Percentiles rank a stretch among this genome's conserved stretches.
Conservation (phyloP, 2,888 invertebrate species). For the Agrypnus murinus region DNA sequence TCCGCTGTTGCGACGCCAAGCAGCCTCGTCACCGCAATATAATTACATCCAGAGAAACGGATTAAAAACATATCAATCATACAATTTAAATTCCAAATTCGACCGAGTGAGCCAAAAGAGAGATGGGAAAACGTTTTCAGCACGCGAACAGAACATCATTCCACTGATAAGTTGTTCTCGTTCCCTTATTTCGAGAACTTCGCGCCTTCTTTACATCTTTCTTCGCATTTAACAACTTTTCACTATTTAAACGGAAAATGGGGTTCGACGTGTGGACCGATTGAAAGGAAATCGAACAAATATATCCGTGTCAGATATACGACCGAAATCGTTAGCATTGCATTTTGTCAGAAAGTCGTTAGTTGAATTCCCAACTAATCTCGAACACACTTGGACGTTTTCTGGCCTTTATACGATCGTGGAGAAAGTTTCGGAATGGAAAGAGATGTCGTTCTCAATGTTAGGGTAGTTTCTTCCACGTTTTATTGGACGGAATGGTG, state of each 20-base stretch:
- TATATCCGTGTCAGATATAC: constrained; percentile 47
- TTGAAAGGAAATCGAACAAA: constrained; percentile 37
- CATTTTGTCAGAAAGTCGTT: constrained; percentile 53
- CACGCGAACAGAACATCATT: constrained; percentile 21
- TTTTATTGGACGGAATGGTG: constrained; percentile 33
- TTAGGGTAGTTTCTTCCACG: constrained; percentile 25
- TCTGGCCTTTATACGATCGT: background rate
- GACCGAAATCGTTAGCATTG: constrained; percentile 51
- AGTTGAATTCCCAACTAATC: constrained; percentile 41
- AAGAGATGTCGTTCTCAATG: constrained; percentile 26
- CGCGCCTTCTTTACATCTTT: constrained; percentile 19
- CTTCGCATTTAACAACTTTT: background rate
- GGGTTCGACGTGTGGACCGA: constrained; percentile 15
- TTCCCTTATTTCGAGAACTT: constrained; percentile 11
- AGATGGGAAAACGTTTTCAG: no score
- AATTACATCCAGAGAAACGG: constrained; percentile 29
- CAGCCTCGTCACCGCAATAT: constrained; percentile 19
- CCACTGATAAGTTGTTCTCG: constrained; percentile 26
- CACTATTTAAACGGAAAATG: background rate
- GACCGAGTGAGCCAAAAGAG: background rate
- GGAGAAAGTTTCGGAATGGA: constrained; percentile 20
- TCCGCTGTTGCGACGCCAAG: constrained; percentile 22
- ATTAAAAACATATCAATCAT: constrained; percentile 44
- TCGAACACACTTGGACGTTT: constrained; percentile 21
- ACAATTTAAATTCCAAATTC: constrained; percentile 38